These are phyloP conservation scores for Conopomorpha cramerella DNA, from an alignment of 1,140 invertebrate genomes.

Conservation along the genomic window DNA sequence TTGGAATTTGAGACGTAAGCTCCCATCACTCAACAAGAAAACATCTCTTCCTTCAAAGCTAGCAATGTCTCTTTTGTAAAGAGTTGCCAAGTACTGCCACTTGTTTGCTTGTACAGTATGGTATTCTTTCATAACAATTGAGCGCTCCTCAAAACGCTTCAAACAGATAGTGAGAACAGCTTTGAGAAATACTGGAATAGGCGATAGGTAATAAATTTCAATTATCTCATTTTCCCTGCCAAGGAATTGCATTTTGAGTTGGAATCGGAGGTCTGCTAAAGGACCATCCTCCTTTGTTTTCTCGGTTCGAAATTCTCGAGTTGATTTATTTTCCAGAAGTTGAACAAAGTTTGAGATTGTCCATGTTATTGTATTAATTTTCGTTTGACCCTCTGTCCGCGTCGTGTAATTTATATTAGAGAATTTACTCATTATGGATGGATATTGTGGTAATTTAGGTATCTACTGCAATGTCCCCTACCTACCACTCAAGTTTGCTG, in stretches of 20 bases:
- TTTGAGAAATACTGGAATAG: slow-evolving; percentile 38
- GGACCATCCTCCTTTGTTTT: slow-evolving; percentile 21
- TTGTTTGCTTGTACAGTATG: slow-evolving; percentile 41
- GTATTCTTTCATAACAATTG: slow-evolving; percentile 40
- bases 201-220: slow-evolving; percentile 42
- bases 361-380: slow-evolving; percentile 45
- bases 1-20: slow-evolving; percentile 39
- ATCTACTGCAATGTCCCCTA: not conserved
- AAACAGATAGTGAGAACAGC: slow-evolving; percentile 38
- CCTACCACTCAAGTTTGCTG: too few relatives aligned
- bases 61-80: slow-evolving; percentile 35
- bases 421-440: slow-evolving; percentile 14
- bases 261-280: slow-evolving; percentile 20
- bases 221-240: slow-evolving; percentile 41
- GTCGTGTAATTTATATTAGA: slow-evolving; percentile 34
- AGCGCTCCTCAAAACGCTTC: slow-evolving; percentile 41
- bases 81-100: slow-evolving; percentile 43
- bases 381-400: slow-evolving; percentile 39
- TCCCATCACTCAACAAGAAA: slow-evolving; percentile 34
- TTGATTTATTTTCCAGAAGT: slow-evolving; percentile 33
- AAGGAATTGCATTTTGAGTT: slow-evolving; percentile 46
- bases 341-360: slow-evolving; percentile 30
- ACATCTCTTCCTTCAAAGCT: slow-evolving; percentile 26
- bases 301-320: slow-evolving; percentile 33
- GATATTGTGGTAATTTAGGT: not conserved